Base-by-base conservation (phyloP, 2,113 vertebrate genomes). In the Scopus umbretta region DNA sequence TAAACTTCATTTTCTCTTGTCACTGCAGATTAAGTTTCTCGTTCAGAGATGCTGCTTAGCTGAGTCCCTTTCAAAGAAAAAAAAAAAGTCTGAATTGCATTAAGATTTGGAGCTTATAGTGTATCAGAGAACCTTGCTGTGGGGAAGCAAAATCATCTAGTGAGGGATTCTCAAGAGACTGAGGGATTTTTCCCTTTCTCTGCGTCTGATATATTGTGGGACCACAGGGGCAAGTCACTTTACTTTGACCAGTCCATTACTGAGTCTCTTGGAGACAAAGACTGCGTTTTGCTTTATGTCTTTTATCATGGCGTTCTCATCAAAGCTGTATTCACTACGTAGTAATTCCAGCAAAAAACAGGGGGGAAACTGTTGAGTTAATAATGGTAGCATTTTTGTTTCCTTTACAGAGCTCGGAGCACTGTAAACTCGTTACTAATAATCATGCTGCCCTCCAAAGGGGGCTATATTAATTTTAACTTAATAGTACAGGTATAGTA, bases 1-100 rank as follows among this genome's bases (percentile, higher is more conserved):
- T 67, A 93, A 93, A 93, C 58, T 73, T 94, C 10, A 88, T 96
- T 94, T 95, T 76, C 75, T 92, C 72, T 82, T 95, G 82, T 90
- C 55, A 21, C 25, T 92, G 40, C 43, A 85, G 84, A 93, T 94
- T 87, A 94, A 74, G 19, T 53, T 91, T 97, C 73, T 92, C 17
- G 23, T 92, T 92, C 49, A n/a, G 61, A 85, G 50, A 76, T 30
- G n/a, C 52, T 76, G 25, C 63, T 73, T 62, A 86, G 45, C 52
- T 87, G 58, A 83, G 36, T 86, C 30, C 8, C 53, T 87, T 92
- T 38, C 34, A 3, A 34, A 61, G 53, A 62, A 71, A 86, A 62
- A 90, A 23, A 42, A 13, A 11, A n/a, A n/a, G n/a, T n/a, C n/a
- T 88, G 62, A 88, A 49, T 21, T 78, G 8, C 45, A 16, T 74